These are phyloP conservation scores for Gymnothorax reevesii DNA, from an alignment of 2,797 vertebrate species.

Conservation along the genomic window DNA sequence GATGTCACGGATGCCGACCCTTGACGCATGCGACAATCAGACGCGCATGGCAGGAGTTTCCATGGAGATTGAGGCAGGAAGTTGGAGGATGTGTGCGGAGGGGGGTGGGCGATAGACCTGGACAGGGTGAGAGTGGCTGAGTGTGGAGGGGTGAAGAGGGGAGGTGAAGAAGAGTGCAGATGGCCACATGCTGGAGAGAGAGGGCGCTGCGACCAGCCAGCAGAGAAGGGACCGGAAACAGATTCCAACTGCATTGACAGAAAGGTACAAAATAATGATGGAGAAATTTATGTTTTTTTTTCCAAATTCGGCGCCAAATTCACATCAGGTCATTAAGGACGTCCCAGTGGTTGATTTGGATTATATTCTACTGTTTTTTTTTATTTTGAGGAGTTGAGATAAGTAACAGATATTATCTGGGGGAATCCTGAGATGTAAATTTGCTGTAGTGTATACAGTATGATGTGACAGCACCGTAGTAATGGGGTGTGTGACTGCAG, in stretches of 20 bases:
- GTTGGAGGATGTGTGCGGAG: neutral
- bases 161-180: constrained; percentile 9
- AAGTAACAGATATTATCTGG: neutral
- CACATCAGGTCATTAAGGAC: neutral
- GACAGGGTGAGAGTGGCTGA: neutral
- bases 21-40: no score
- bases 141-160: neutral
- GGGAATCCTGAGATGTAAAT: neutral
- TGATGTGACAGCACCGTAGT: neutral
- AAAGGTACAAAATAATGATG: constrained; percentile 50
- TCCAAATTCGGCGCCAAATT: constrained; percentile 27
- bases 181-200: constrained; percentile 17
- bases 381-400: neutral
- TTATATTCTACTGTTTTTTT: neutral
- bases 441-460: neutral
- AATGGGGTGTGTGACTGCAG: constrained; percentile 24
- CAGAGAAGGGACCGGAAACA: constrained; percentile 53
- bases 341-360: neutral
- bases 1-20: no score
- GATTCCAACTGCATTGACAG: constrained; percentile 63
- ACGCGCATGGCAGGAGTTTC: no score
- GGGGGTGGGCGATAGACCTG: neutral
- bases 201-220: constrained; percentile 30
- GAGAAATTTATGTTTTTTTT: constrained; percentile 32
- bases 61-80: neutral